phyloP scores from a whole-genome alignment of 1,140 invertebrate species.

The Aethina tumida region DNA sequence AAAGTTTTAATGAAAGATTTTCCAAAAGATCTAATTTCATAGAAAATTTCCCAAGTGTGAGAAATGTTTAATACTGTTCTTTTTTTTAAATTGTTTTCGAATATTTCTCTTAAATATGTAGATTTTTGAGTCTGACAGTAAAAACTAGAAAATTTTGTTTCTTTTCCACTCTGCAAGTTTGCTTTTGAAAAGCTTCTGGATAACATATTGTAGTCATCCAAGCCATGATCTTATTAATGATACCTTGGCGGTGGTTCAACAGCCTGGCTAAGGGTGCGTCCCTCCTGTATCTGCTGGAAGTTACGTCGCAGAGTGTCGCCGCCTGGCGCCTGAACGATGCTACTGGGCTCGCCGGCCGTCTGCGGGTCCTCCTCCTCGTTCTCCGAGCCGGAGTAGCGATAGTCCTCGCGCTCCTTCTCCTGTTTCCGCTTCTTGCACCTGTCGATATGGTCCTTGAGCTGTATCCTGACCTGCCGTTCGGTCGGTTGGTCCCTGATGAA shows the following conservation, averaged over 20 bases:
- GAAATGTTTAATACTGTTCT: no score
- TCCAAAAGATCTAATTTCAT: no score
- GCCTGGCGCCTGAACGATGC: constrained; percentile 79
- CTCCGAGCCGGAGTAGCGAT: constrained; percentile 77
- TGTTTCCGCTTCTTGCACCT: constrained; percentile 90
- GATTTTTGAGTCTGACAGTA: no score
- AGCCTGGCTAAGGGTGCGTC: constrained; percentile 50
- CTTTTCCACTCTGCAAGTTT: no score
- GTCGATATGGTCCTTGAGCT: constrained; percentile 99
- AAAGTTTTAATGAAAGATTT: no score
- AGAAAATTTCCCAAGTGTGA: no score
- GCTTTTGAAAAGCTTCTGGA: no score
- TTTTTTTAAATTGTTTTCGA: no score
- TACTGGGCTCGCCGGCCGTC: constrained; percentile 77
- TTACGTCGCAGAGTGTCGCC: constrained; percentile 88
- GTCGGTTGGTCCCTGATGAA: constrained; percentile 98
- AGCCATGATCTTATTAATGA: no score
- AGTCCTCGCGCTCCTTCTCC: constrained; percentile 77
- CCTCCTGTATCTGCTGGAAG: constrained; percentile 95
- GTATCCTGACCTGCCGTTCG: constrained; percentile 94
- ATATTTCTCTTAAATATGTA: no score
- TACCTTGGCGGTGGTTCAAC: constrained; percentile 32
- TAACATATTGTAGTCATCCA: no score
- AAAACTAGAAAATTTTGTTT: no score
- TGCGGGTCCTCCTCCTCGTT: constrained; percentile 81